Base-by-base conservation (phyloP, 2,888 invertebrate genomes). In the Papilio protenor region DNA sequence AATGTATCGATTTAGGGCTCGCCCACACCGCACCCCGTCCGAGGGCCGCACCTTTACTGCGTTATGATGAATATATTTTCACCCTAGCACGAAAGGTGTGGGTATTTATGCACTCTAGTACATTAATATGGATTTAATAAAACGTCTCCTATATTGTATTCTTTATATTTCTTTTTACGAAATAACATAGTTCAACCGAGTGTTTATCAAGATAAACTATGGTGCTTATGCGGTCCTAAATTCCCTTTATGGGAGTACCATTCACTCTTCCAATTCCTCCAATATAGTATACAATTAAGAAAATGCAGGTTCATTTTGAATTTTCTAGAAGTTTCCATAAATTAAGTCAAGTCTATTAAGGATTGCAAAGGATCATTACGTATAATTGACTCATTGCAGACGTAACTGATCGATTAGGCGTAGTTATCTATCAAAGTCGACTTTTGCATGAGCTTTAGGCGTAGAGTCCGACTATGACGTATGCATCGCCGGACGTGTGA, bases 1-100 rank as follows among this genome's bases (percentile, higher is more conserved):
- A 79, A 55, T 52, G 66, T 84, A 86, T 88, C 81, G 87, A 87
- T 85, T 84, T 82, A 82, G 81, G 88, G 87, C 73, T 87, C 82
- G 86, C 82, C 82, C 78, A 80, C 77, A 83, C 84, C 81, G 76
- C 85, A 57, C 84, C 83, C 81, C 70, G 55, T 75, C 59, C 71
- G 75, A 70, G 70, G 47, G 75, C 69, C 80, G 75, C 78, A 45
- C 77, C 77, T 69, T 61, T 76, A 77, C 77, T 57, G n/a, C 75
- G 52, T 78, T 71, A 61, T 72, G 59, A 70, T 66, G 57, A 73
- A 77, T 66, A 61, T 52, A 21, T 55, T 49, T 73, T 23, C 23
- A 73, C 66, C 73, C 69, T 57, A 45, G n/a, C 64, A n/a, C 23
- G 66, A 45, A 12, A 45, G 66, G 66, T n/a, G 40, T 40, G 66